These are phyloP conservation scores for Cichlasoma orientale DNA, from an alignment of 2,797 vertebrate genomes.

Conservation along the genomic window DNA sequence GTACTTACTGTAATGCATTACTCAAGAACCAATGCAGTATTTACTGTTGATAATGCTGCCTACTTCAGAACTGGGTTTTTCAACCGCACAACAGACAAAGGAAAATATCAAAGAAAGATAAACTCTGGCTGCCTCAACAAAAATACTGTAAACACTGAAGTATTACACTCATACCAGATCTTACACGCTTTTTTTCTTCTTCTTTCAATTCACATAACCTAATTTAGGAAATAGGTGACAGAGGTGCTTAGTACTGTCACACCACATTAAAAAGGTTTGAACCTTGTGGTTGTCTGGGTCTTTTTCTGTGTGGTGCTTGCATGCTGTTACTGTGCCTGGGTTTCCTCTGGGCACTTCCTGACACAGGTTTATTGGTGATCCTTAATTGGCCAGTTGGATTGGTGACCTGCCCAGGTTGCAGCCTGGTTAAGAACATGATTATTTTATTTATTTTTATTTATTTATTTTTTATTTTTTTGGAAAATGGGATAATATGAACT, in stretches of 20 bases:
- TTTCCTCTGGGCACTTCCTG: neutral
- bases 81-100: neutral
- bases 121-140: neutral
- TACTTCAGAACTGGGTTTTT: neutral
- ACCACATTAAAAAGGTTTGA: neutral
- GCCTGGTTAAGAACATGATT: neutral
- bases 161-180: neutral
- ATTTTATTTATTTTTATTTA: no score
- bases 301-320: neutral
- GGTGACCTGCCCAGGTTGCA: neutral
- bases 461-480: no score
- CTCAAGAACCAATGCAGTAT: neutral
- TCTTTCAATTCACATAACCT: neutral
- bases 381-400: neutral
- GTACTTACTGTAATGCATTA: neutral
- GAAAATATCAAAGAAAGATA: neutral
- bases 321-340: neutral
- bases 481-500: neutral
- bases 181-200: neutral
- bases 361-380: neutral
- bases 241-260: neutral
- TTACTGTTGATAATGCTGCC: neutral
- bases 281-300: neutral
- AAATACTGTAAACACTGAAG: neutral
- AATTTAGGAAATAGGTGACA: neutral